Evolutionary conservation across 1,140 invertebrate genomes (phyloP).

Genomic region (Aleiodes sp.): DNA sequence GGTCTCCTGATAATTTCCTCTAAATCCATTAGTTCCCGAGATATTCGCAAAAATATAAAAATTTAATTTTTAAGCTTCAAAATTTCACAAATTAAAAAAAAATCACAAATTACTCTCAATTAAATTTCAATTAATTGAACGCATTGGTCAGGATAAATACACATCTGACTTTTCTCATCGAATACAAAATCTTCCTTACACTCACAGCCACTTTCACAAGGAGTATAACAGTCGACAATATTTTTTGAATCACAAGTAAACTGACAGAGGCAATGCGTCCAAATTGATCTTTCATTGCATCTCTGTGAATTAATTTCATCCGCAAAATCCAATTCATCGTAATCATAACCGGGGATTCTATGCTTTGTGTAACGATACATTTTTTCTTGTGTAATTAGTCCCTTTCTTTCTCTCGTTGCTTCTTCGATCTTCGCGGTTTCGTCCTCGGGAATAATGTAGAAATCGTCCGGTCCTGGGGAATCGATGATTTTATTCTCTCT

Average conservation of each 20-base stretch:
- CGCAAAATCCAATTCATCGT: conserved; percentile 52
- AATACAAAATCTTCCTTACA: conserved; percentile 56
- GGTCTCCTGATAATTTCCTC: too few species aligned
- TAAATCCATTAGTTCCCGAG: too few species aligned
- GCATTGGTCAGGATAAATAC: conserved; percentile 53
- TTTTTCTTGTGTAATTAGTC: conserved; percentile 43
- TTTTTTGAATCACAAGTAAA: conserved; percentile 56
- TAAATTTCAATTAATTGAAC: neutral
- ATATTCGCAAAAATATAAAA: too few species aligned
- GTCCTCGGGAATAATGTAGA: conserved; percentile 44
- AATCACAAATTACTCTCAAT: neutral
- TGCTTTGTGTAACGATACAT: conserved; percentile 60
- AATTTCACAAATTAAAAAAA: neutral
- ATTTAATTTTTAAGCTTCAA: neutral
- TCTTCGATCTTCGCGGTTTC: neutral
- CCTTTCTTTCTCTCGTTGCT: neutral
- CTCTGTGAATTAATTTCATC: conserved; percentile 29
- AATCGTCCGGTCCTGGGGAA: conserved; percentile 42
- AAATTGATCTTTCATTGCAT: conserved; percentile 54
- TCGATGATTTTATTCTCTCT: conserved; percentile 22
- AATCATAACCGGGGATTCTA: conserved; percentile 54
- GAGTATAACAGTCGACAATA: conserved; percentile 58
- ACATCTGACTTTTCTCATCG: conserved; percentile 49
- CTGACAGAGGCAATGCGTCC: conserved; percentile 60
- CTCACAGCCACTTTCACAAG: conserved; percentile 54